Base-by-base conservation (phyloP, 2,888 invertebrate genomes). In the Ochlodes sylvanus region DNA sequence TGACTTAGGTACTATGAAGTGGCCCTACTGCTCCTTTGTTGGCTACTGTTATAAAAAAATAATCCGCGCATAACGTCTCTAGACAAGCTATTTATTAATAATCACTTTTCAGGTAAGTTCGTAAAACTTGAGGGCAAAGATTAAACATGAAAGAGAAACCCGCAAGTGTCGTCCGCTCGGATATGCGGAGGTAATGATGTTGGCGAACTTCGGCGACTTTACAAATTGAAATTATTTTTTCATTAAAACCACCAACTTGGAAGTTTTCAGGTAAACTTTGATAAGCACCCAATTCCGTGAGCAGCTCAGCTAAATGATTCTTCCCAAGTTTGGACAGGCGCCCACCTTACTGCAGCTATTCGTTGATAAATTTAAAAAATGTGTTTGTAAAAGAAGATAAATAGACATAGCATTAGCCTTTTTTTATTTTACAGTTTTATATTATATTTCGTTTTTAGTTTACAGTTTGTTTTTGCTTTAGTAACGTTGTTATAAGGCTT, bases 171-270 rank as follows among this genome's bases (percentile, higher is more conserved):
- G 76, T 83, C 78, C 78, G 76, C 78, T 85, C 84, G 85, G 88
- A 84, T 84, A 89, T 84, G 87, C 85, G 81, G 78, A 88, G 88
- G 89, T 89, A 89, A 90, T 86, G 86, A 86, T 80, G 85, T 86
- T 83, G 84, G 72, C 77, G 71, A 81, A 79, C 79, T 82, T 77
- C 74, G 75, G 70, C 75, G 84, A 86, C 83, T 84, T 83, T 76
- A 76, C 83, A 87, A 92, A 92, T 90, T 91, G 90, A 91, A 92
- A 92, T 92, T 90, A 92, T 91, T 92, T 92, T 92, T 92, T 92
- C 92, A 92, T 92, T 92, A 90, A 86, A 90, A 88, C 87, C 83
- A 81, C 81, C 75, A 83, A 85, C 77, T 84, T 79, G n/a, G 34
- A 71, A 70, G 79, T 81, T 83, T 85, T 84, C 89, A 90, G 91